These are phyloP conservation scores for Telenomus remus DNA, from an alignment of 1,140 invertebrate genomes.

Conservation along the genomic window DNA sequence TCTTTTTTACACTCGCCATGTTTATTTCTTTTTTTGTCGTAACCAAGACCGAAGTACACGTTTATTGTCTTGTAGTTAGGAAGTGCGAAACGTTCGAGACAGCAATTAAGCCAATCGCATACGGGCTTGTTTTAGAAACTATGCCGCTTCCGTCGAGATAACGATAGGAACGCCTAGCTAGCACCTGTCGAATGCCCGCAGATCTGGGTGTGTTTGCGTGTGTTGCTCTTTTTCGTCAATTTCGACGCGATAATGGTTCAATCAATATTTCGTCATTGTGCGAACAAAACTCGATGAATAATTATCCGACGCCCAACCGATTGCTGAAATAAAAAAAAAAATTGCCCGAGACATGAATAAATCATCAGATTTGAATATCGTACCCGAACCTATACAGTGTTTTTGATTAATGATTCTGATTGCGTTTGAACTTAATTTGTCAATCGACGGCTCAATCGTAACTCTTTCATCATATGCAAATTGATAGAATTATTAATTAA, in stretches of 20 bases:
- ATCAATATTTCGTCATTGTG: conserved; percentile 28
- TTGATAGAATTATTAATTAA: no score
- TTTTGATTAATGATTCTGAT: no score
- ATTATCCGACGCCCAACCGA: conserved; percentile 4
- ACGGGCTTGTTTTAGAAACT: conserved; percentile 59
- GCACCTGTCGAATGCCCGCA: conserved; percentile 58
- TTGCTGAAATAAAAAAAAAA: no score
- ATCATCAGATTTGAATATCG: no score
- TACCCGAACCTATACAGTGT: no score
- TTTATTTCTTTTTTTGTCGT: neutral
- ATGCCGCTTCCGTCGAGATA: conserved; percentile 58
- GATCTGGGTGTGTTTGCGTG: conserved; percentile 32
- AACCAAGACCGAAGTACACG: no score
- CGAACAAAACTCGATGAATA: conserved; percentile 14
- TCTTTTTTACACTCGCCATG: neutral
- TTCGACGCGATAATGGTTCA: conserved; percentile 28
- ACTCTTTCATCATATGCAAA: no score
- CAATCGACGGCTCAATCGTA: no score
- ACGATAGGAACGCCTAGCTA: conserved; percentile 54
- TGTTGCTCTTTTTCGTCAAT: conserved; percentile 11
- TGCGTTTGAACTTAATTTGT: no score
- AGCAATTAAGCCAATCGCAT: conserved; percentile 57
- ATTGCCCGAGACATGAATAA: no score
- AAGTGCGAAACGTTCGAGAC: conserved; percentile 53
- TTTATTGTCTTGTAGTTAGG: conserved; percentile 36